Evolutionary conservation across 2,797 vertebrate species (phyloP).

Genomic region (Fistularia commersonii): DNA sequence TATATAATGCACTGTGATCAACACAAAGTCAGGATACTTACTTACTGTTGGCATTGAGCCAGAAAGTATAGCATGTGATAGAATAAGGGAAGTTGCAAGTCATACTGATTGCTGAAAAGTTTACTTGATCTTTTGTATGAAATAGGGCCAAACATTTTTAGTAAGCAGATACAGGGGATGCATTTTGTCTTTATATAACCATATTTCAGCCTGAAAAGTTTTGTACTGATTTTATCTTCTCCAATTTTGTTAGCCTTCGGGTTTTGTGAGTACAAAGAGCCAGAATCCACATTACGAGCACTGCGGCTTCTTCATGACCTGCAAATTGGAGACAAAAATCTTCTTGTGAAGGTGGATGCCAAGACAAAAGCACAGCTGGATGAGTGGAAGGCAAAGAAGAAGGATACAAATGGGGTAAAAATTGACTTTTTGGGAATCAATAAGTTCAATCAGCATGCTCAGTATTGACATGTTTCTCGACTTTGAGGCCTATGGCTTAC

Average conservation of each 20-base stretch:
- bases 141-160: no score
- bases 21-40: no score
- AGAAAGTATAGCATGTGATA: no score
- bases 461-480: no score
- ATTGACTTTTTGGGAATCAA: neutral
- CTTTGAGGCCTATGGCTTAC: no score
- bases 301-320: slow-evolving; percentile 94
- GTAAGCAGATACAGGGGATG: no score
- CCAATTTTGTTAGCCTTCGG: slow-evolving; percentile 84
- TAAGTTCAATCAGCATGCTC: no score
- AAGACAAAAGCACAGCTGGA: slow-evolving; percentile 98
- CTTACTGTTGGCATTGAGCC: no score
- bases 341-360: slow-evolving; percentile 97
- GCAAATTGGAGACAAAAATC: slow-evolving; percentile 95
- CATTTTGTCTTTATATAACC: neutral
- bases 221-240: slow-evolving; percentile 1
- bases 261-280: slow-evolving; percentile 98
- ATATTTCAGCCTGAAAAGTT: neutral
- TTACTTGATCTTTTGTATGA: no score
- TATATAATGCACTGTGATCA: neutral
- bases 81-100: no score
- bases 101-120: no score
- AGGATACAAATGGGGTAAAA: slow-evolving; percentile 90
- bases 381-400: slow-evolving; percentile 98
- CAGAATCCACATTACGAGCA: slow-evolving; percentile 92